A percentile compares a stretch with the other conserved stretches of the same genome.
Conservation (phyloP, 2,888 invertebrate species). For the Meghimatium bilineatum region DNA sequence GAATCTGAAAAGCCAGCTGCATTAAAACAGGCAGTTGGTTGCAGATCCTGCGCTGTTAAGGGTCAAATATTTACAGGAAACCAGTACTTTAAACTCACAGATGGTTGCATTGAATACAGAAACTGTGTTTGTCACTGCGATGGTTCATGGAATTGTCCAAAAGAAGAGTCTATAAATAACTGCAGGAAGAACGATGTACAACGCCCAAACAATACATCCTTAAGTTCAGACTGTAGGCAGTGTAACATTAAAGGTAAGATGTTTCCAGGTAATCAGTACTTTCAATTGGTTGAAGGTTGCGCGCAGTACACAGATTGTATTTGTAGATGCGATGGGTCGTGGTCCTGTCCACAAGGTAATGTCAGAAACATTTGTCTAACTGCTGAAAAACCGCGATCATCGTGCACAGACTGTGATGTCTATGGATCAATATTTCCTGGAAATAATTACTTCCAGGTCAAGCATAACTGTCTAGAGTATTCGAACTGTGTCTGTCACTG, state of each 20-base stretch:
- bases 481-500: background rate
- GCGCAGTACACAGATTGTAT: background rate
- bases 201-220: background rate
- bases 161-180: conserved; percentile 50
- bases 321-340: background rate
- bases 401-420: background rate
- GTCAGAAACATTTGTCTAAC: conserved; percentile 54
- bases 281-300: background rate
- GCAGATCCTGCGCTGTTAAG: conserved; percentile 44
- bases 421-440: background rate
- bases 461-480: background rate
- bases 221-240: background rate
- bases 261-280: background rate
- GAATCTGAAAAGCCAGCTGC: conserved; percentile 36
- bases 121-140: conserved; percentile 65
- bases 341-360: conserved; percentile 59
- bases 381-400: background rate
- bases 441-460: background rate
- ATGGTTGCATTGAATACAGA: conserved; percentile 62
- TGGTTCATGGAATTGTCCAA: conserved; percentile 64
- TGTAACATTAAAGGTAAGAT: background rate
- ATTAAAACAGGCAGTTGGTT: background rate
- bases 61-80: conserved; percentile 57
- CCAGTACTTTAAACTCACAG: conserved; percentile 56
- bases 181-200: conserved; percentile 50